These are phyloP conservation scores for Eulimnadia texana DNA, from an alignment of 1,140 invertebrate genomes.

Conservation along the genomic window DNA sequence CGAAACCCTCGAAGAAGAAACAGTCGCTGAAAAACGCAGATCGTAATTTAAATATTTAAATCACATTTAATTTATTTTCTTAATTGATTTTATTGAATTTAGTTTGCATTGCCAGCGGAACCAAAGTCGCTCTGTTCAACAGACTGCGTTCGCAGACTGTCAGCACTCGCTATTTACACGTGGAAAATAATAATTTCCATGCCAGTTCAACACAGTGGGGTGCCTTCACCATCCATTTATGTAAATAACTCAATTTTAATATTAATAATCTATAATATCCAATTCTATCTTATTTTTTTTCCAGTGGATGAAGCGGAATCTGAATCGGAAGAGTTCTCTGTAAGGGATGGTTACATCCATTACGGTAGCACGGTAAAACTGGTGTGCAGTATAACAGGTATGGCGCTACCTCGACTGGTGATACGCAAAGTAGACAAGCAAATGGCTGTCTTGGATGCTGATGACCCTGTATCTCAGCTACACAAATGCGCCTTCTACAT, in stretches of 20 bases:
- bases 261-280: background rate
- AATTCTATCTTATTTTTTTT: background rate
- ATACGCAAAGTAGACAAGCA: constrained; percentile 99
- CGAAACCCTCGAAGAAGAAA: constrained; percentile 99
- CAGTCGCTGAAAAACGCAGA: constrained; percentile 98
- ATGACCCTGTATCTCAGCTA: constrained; percentile 95
- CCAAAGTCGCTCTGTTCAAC: constrained; percentile 98
- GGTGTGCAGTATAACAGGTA: constrained; percentile 96
- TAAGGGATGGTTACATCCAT: constrained; percentile 95
- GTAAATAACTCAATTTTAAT: too few species aligned
- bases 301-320: constrained; percentile 94
- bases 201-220: constrained; percentile 99
- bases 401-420: constrained; percentile 89
- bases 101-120: constrained; percentile 97
- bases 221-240: constrained; percentile 93
- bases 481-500: constrained; percentile 99
- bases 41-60: constrained; percentile 32
- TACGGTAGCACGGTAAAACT: constrained; percentile 96
- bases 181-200: constrained; percentile 98
- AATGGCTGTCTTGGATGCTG: constrained; percentile 90
- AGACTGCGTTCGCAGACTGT: constrained; percentile 95
- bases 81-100: constrained; percentile 5
- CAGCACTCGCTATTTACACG: constrained; percentile 94
- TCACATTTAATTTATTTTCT: background rate
- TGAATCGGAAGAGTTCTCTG: constrained; percentile 92